Base-by-base conservation (phyloP, 2,113 vertebrate species). In the Smithornis capensis region DNA sequence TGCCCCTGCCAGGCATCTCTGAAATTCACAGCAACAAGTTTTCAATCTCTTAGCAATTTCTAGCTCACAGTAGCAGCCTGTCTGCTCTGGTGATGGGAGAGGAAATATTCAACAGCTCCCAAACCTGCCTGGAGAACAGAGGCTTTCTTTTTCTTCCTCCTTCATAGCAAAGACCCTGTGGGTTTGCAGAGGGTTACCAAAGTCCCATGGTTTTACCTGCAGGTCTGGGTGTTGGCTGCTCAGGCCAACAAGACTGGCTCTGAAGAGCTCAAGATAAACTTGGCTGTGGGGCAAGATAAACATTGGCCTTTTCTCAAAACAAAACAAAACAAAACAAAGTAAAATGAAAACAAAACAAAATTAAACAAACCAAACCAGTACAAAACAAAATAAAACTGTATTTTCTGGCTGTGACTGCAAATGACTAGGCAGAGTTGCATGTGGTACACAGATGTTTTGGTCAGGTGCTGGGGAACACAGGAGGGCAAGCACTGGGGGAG, bases 11-110 rank as follows among this genome's bases (percentile, higher is more conserved):
- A 96, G 90, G 71, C 83, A 35, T 49, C 90, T 94, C 91, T 94
- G 86, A 92, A 94, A 95, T 90, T 91, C 94, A 89, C 81, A 89
- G 86, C 90, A 97, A 95, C 91, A 95, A 52, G 92, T 96, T 96
- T 93, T 78, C 90, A 94, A 90, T 94, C 86, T 94, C 81, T 86
- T 27, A 88, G 75, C 60, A 82, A 82, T 94, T 91, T 89, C 40
- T 42, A 62, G 85, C 35, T 88, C 62, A 42, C 4, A 68, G 70
- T 17, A 92, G 23, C 52, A 89, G 62, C 47, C 35, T 71, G 70
- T 22, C 35, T 35, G 19, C 69, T 59, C 55, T 28, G 28, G 15
- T 31, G 19, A 80, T 17, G 35, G 13, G 44, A 65, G 27, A n/a
- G 24, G 14, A 64, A 83, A 67, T 56, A 59, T 0, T 23, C 83